Base-by-base conservation (phyloP, 2,888 invertebrate species). In the Epirrhoe tristata region DNA sequence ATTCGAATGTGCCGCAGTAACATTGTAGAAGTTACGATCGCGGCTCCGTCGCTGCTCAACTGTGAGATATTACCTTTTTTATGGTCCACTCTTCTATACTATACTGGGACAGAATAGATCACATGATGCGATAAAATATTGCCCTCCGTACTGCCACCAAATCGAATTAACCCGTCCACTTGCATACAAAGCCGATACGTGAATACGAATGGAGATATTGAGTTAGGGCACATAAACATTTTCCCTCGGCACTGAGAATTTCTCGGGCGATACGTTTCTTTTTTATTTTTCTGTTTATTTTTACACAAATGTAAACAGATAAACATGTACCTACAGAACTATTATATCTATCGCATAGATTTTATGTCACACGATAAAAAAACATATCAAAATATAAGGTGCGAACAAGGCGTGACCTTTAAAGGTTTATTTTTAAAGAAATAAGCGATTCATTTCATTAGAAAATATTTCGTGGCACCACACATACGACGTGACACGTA, bases 61-160 rank as follows among this genome's bases (percentile, higher is more conserved):
- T 89, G 93, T 92, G 91, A 93, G 90, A 93, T 92, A 93, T 93
- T 93, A 87, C 93, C 88, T 93, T 93, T 93, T 93, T 93, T 93
- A 93, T 91, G 86, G 83, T 92, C 88, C 91, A 91, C 92, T 92
- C 89, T 89, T 88, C 91, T 91, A 90, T 90, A 90, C 89, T 91
- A 91, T 85, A 87, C 88, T 80, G 86, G 90, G 88, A 91, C 90
- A 92, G 90, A 92, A 92, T 89, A 92, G 93, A 93, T 93, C 93
- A 92, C 92, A 93, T 91, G 91, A 91, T 93, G 87, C 91, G 88
- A 93, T 93, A 92, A 93, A 93, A 93, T 92, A 93, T 92, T 87
- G 89, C 91, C 89, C 89, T 89, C 87, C 85, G 87, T 87, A 85
- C 86, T 87, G 83, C 81, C 82, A 85, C 85, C 88, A 92, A 93